These are phyloP conservation scores for Dryomyza anilis DNA, from an alignment of 2,888 invertebrate genomes.

Conservation along the genomic window DNA sequence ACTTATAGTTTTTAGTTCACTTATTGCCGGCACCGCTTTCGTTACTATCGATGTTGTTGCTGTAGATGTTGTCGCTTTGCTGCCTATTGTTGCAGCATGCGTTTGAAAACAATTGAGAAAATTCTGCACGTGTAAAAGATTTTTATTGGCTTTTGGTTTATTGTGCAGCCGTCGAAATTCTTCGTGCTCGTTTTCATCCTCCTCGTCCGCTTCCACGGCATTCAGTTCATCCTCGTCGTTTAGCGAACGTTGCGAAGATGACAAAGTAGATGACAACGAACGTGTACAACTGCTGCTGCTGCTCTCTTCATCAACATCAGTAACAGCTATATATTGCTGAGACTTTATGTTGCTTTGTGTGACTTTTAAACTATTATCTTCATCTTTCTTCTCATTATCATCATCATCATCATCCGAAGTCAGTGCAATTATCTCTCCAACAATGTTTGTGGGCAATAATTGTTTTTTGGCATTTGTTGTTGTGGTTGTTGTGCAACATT, in stretches of 20 bases:
- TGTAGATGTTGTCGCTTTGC: constrained; percentile 28
- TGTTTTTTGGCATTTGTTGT: not conserved
- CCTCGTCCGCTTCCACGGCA: constrained; percentile 44
- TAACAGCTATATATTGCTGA: not conserved
- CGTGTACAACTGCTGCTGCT: constrained; percentile 28
- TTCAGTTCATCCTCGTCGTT: constrained; percentile 42
- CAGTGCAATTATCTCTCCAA: constrained; percentile 5
- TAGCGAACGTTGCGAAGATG: constrained; percentile 42
- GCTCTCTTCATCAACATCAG: constrained; percentile 27
- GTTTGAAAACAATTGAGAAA: constrained; percentile 53
- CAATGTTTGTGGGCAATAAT: not conserved
- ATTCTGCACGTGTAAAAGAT: constrained; percentile 51
- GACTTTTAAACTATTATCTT: not conserved
- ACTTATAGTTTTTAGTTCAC: not conserved
- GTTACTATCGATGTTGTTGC: constrained; percentile 31
- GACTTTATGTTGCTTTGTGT: not conserved
- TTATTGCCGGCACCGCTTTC: not conserved
- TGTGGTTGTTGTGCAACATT: not conserved
- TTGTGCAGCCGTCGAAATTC: constrained; percentile 28
- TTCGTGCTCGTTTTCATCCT: constrained; percentile 45
- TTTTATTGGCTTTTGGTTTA: constrained; percentile 44
- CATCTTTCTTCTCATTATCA: not conserved
- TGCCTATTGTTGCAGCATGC: too few species aligned
- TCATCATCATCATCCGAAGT: constrained; percentile 20
- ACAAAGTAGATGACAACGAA: constrained; percentile 31